Percentiles rank a stretch among this genome's conserved stretches.
Evolutionary conservation across 2,797 vertebrate genomes (phyloP).

Genomic region (Alca torda): DNA sequence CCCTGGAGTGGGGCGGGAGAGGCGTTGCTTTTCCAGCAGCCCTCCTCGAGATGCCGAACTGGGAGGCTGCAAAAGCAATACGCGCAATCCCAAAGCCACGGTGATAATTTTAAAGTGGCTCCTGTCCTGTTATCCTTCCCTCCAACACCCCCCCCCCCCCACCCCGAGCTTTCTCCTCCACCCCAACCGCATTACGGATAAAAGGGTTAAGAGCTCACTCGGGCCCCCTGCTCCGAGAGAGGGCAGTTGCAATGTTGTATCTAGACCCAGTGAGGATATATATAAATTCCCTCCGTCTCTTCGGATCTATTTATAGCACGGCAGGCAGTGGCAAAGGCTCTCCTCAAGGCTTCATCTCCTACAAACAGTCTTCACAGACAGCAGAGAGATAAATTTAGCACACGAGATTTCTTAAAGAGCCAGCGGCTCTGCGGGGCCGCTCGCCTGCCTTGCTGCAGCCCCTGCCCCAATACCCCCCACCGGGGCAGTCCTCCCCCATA

Average conservation of each 20-base stretch:
- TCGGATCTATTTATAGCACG: constrained; percentile 48
- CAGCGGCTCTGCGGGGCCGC: constrained; percentile 19
- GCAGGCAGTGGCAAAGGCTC: constrained; percentile 65
- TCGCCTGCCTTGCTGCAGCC: neutral
- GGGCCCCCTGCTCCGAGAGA: constrained; percentile 23
- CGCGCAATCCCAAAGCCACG: rapidly evolving
- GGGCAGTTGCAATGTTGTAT: constrained; percentile 63
- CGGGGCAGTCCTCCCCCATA: neutral
- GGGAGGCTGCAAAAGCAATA: neutral
- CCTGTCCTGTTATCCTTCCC: neutral
- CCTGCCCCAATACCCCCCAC: neutral
- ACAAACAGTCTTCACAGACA: constrained; percentile 68
- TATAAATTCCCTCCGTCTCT: constrained; percentile 57
- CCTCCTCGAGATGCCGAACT: neutral
- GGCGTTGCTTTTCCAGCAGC: neutral
- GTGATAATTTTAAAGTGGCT: neutral
- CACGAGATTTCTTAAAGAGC: constrained; percentile 65
- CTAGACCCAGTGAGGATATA: constrained; percentile 63
- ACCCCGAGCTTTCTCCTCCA: neutral
- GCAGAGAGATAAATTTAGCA: constrained; percentile 68
- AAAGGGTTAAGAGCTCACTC: constrained; percentile 57
- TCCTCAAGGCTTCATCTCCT: constrained; percentile 68
- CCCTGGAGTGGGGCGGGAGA: neutral
- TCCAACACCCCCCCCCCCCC: neutral
- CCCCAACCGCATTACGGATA: neutral